Conservation (phyloP, 2,888 invertebrate species). For the Brenthis daphne region DNA sequence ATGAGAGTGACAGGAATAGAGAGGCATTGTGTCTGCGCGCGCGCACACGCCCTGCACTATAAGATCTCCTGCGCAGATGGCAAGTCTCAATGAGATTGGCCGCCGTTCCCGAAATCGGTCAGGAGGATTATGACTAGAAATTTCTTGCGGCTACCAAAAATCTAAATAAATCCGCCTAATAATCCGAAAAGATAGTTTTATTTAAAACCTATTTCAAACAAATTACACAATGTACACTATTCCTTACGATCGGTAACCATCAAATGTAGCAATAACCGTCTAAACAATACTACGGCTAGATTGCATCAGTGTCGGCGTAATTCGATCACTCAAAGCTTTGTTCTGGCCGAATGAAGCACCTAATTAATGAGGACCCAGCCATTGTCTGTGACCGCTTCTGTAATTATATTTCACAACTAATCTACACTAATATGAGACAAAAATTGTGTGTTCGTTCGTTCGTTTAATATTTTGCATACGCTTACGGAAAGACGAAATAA, state of each 20-base stretch:
- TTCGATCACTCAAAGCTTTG: constrained; percentile 29
- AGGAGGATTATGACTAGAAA: too few species aligned
- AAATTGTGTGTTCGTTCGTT: background rate
- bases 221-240: background rate
- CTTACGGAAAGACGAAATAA: too few species aligned
- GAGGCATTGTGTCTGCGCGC: too few species aligned
- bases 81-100: too few species aligned
- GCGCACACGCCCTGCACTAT: too few species aligned
- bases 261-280: constrained; percentile 6
- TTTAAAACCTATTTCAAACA: background rate
- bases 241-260: background rate
- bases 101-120: too few species aligned
- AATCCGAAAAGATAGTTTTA: background rate
- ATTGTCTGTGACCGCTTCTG: constrained; percentile 15
- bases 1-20: too few species aligned
- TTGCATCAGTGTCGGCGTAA: constrained; percentile 29
- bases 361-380: constrained; percentile 27
- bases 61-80: too few species aligned
- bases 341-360: constrained; percentile 28
- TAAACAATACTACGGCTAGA: constrained; percentile 6
- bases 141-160: too few species aligned
- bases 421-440: background rate
- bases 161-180: too few species aligned
- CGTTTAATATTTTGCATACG: too few species aligned
- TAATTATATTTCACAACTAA: constrained; percentile 11